Percentiles rank a stretch among this genome's conserved stretches.
phyloP scores from a whole-genome alignment of 2,888 invertebrate species.

The Neocrepidodera transversa region DNA sequence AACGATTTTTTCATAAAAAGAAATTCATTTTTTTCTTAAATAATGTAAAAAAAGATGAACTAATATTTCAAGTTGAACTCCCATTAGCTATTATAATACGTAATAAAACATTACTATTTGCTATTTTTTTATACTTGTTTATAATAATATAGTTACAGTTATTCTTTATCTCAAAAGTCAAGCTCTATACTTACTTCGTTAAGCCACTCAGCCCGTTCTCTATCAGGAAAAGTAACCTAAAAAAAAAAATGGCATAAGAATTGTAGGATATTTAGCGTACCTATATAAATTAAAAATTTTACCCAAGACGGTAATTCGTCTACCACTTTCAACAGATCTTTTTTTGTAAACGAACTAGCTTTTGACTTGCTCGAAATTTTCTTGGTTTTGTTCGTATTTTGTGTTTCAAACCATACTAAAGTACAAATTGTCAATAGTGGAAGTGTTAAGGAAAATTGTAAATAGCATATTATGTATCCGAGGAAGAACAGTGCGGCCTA shows the following conservation, averaged over 20 bases:
- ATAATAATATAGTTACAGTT: no score
- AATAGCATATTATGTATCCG: conserved; percentile 47
- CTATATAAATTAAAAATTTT: conserved; percentile 21
- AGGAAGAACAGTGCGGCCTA: conserved; percentile 44
- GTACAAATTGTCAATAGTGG: conserved; percentile 43
- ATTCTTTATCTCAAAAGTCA: no score
- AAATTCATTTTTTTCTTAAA: no score
- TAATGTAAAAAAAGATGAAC: no score
- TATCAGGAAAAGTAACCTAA: conserved; percentile 52
- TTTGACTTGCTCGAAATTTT: conserved; percentile 46
- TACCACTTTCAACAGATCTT: conserved; percentile 47
- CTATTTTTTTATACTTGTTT: no score
- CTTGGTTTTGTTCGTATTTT: conserved; percentile 40
- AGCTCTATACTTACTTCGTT: conserved; percentile 50
- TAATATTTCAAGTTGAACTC: no score
- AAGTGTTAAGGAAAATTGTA: conserved; percentile 44
- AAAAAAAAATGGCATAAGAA: conserved; percentile 35
- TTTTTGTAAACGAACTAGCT: conserved; percentile 45
- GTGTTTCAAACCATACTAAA: conserved; percentile 47
- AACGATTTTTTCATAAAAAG: no score
- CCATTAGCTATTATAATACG: no score
- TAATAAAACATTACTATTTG: no score
- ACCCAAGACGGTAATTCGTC: conserved; percentile 53
- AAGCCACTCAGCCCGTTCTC: conserved; percentile 53
- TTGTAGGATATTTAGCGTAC: background rate